Conservation (phyloP, 2,888 invertebrate species). For the Emmelina monodactyla region DNA sequence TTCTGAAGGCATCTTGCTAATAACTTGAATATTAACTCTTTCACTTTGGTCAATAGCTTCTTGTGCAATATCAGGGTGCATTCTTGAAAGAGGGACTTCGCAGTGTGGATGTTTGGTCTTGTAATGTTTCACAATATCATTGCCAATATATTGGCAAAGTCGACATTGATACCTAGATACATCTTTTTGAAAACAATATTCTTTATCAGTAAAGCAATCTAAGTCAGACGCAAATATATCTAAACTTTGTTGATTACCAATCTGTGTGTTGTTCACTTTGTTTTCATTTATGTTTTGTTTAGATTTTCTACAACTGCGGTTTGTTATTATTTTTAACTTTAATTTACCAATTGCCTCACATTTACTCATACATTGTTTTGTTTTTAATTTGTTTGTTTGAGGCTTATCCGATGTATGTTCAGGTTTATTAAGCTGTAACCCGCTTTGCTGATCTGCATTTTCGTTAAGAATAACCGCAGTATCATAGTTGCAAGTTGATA, state of each 20-base stretch:
- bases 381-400: slow-evolving; percentile 38
- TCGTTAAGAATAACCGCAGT: no score
- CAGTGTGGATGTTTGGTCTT: slow-evolving; percentile 67
- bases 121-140: slow-evolving; percentile 72
- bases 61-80: slow-evolving; percentile 57
- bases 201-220: slow-evolving; percentile 43
- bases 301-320: no score
- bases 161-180: slow-evolving; percentile 60
- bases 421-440: no score
- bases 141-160: slow-evolving; percentile 66
- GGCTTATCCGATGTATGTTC: no score
- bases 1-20: slow-evolving; percentile 34
- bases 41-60: slow-evolving; percentile 64
- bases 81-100: slow-evolving; percentile 73
- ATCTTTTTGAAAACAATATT: slow-evolving; percentile 46
- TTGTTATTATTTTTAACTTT: slow-evolving; percentile 41
- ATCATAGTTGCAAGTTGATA: no score
- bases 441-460: no score
- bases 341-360: slow-evolving; percentile 42
- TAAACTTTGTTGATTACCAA: slow-evolving; percentile 10
- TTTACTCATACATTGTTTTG: slow-evolving; percentile 39
- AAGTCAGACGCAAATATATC: slow-evolving; percentile 24
- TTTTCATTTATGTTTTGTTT: slow-evolving; percentile 18
- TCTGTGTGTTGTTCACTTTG: slow-evolving; percentile 12
- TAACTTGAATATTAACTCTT: slow-evolving; percentile 35